Evolutionary conservation across 92 coral and sea anemone species (phyloP).

Genomic region (Plumapathes pennacea): DNA sequence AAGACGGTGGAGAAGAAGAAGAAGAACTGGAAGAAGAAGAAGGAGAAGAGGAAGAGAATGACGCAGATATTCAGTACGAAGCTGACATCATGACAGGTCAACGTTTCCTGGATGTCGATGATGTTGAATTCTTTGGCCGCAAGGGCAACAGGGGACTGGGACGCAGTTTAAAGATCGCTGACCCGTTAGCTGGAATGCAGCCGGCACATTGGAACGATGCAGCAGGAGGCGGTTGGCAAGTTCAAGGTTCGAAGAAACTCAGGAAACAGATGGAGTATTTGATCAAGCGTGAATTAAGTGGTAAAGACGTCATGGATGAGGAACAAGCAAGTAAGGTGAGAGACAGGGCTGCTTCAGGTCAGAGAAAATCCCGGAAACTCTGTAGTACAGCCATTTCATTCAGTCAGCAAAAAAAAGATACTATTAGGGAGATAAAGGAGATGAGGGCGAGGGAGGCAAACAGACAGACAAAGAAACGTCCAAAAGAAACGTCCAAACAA

Average conservation of each 20-base stretch:
- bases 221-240: conserved; percentile 42
- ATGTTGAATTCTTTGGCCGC: conserved; percentile 46
- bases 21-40: conserved; percentile 32
- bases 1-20: conserved; percentile 14
- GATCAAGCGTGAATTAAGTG: conserved; percentile 57
- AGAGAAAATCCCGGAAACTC: too few relatives aligned
- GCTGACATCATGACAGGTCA: conserved; percentile 63
- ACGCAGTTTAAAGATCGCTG: conserved; percentile 23
- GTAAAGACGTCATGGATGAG: conserved; percentile 69
- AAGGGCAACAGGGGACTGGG: not conserved
- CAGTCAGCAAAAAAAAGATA: too few relatives aligned
- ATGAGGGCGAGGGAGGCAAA: too few relatives aligned
- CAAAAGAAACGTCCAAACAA: too few relatives aligned
- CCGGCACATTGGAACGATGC: not conserved
- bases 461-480: too few relatives aligned
- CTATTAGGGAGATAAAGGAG: too few relatives aligned
- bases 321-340: conserved; percentile 43
- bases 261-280: conserved; percentile 33
- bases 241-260: conserved; percentile 32
- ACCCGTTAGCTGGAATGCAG: conserved; percentile 35
- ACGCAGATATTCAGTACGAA: conserved; percentile 57
- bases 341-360: not conserved
- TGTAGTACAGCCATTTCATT: too few relatives aligned
- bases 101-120: conserved; percentile 67
- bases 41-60: conserved; percentile 39